Conservation (phyloP, 2,113 vertebrate genomes). For the Apodemus speciosus region DNA sequence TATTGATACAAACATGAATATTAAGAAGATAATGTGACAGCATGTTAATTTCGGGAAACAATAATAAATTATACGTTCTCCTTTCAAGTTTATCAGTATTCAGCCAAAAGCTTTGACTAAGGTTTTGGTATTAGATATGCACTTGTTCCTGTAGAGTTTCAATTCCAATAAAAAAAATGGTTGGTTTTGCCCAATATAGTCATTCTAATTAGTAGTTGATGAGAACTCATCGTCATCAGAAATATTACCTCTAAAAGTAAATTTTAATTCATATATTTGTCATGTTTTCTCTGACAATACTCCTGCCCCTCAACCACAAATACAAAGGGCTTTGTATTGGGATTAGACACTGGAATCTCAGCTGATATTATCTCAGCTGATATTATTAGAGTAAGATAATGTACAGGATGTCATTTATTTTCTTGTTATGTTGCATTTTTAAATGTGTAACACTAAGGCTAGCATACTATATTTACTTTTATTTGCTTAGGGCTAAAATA, state of each 20-base stretch:
- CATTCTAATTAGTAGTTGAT: neutral
- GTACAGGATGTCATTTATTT: neutral
- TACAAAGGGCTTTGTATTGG: neutral
- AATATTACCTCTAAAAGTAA: neutral
- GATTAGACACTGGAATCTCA: neutral
- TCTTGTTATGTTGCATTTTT: neutral
- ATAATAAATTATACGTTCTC: neutral
- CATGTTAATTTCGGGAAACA: neutral
- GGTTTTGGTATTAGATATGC: neutral
- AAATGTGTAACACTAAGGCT: neutral
- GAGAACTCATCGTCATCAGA: neutral
- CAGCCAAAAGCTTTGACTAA: neutral
- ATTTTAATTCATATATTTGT: neutral
- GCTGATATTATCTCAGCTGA: neutral
- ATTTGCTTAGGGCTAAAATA: slow-evolving; percentile 42
- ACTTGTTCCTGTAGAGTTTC: neutral
- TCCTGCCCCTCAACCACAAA: accelerated
- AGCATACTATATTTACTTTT: neutral
- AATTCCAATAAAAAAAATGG: neutral
- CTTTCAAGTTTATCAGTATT: neutral
- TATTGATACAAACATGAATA: neutral
- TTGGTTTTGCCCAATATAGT: neutral
- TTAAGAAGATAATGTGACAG: neutral
- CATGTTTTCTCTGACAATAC: neutral
- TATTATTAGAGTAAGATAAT: neutral